Base-by-base conservation (phyloP, 2,113 vertebrate genomes). In the Gopherus flavomarginatus region DNA sequence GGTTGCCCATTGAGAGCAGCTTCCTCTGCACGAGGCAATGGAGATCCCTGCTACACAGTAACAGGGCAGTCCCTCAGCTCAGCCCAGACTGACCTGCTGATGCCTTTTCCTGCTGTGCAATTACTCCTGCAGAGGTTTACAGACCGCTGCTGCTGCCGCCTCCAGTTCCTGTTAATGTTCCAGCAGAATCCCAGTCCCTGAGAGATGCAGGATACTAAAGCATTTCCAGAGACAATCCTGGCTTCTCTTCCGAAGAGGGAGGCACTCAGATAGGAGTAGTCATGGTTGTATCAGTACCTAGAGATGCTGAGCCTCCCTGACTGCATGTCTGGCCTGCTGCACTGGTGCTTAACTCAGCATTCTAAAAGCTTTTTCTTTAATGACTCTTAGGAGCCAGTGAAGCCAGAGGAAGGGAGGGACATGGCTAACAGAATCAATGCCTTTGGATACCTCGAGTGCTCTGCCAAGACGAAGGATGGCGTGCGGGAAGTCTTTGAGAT, bases 401-500 rank as follows among this genome's bases (percentile, higher is more conserved):
- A 99, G 89, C 98, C 99, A 1, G 99, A 99, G 95, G 99, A 99
- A 90, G 99, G 99, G 77, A 98, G 99, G 95, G 99, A 99, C 97
- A 99, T 99, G 99, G 99, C 99, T 14, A 99, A 99, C 97, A 98
- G 99, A 91, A 99, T 99, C 98, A 98, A 98, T 16, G 99, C 99
- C 92, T 99, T 99, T 16, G 99, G 99, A 87, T 99, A 99, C 98
- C 98, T 99, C 1, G 99, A 99, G 98, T 99, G 99, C 97, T 99
- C 99, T 0, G 99, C 99, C 98, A 99, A 99, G 98, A 99, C 99
- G 11, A 99, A 99, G 98, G 99, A 99, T 3, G 99, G 99, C 0
- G 99, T 99, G 92, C 98, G 99, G 95, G 99, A 99, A 95, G 99
- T 99, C 82, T 99, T 99, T 0, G 99, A 99, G 98, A 99, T 99